Percentiles rank a stretch among this genome's conserved stretches.
These are phyloP conservation scores for Tenthredo notha DNA, from an alignment of 2,888 invertebrate genomes.

Conservation along the genomic window DNA sequence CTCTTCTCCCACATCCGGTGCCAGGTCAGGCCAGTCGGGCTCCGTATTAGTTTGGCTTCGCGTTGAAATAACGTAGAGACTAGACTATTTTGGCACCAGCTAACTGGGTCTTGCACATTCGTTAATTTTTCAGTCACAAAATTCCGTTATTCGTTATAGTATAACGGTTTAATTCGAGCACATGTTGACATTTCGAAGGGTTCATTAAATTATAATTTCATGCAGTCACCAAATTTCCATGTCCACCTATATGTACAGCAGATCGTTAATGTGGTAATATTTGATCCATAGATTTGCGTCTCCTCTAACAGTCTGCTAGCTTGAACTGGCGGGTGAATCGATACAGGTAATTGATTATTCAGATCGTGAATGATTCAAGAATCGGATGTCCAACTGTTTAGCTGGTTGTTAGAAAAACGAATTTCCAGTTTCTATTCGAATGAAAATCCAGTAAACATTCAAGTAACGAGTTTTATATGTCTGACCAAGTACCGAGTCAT, in stretches of 20 bases:
- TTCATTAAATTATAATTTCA: neutral
- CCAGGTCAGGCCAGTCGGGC: slow-evolving; percentile 7
- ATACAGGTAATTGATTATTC: neutral
- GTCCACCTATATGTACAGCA: neutral
- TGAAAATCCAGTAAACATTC: neutral
- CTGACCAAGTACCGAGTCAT: neutral
- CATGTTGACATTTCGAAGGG: neutral
- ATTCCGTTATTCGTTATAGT: neutral
- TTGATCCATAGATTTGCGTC: neutral
- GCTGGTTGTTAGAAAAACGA: neutral
- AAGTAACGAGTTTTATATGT: neutral
- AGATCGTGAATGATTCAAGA: neutral
- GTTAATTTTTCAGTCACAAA: neutral
- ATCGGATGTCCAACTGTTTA: neutral
- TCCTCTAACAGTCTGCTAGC: neutral
- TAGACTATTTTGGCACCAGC: slow-evolving; percentile 23
- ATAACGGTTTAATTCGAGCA: neutral
- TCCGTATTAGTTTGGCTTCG: slow-evolving; percentile 45
- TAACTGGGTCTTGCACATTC: neutral
- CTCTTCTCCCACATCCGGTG: slow-evolving; percentile 49
- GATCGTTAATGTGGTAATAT: neutral
- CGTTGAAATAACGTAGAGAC: neutral
- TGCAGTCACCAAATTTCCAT: neutral
- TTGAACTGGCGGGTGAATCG: neutral
- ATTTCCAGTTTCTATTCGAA: neutral